Evolutionary conservation across 1,140 invertebrate genomes (phyloP).

Genomic region (Drosophila kikkawai): DNA sequence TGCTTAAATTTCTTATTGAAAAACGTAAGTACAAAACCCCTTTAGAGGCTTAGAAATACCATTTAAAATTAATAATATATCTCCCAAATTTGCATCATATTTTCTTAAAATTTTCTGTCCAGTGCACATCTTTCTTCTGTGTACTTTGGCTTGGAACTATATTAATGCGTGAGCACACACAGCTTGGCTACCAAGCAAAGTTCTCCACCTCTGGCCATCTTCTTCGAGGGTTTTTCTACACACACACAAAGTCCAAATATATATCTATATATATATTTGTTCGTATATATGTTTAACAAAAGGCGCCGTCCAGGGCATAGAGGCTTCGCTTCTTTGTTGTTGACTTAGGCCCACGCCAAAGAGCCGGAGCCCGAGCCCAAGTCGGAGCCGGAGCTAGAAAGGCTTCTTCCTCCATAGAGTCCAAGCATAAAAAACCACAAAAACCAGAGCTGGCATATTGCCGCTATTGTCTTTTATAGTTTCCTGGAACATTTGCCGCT

Average conservation of each 20-base stretch:
- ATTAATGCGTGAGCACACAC: slow-evolving; percentile 76
- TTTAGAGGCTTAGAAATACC: not conserved
- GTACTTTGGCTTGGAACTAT: slow-evolving; percentile 49
- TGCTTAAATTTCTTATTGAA: not conserved
- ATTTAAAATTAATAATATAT: not conserved
- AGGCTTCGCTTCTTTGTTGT: slow-evolving; percentile 68
- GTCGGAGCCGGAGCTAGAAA: slow-evolving; percentile 31
- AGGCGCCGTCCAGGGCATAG: slow-evolving; percentile 51
- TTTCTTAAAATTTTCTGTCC: not conserved
- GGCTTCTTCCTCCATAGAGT: slow-evolving; percentile 58
- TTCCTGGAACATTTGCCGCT: slow-evolving; percentile 75
- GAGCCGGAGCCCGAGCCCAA: not conserved
- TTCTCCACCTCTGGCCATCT: slow-evolving; percentile 11
- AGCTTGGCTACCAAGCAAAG: slow-evolving; percentile 46
- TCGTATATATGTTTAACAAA: slow-evolving; percentile 52
- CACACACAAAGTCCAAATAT: slow-evolving; percentile 22
- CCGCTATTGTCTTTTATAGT: slow-evolving; percentile 83
- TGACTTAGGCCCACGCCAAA: slow-evolving; percentile 78
- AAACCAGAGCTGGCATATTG: slow-evolving; percentile 81
- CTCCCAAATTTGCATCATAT: not conserved
- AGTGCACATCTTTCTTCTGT: slow-evolving; percentile 13
- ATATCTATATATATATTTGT: slow-evolving; percentile 6
- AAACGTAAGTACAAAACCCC: too few species aligned
- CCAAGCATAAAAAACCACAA: slow-evolving; percentile 71
- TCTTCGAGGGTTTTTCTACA: slow-evolving; percentile 57